A percentile compares a stretch with the other conserved stretches of the same genome.
Conservation (phyloP, 2,113 vertebrate genomes). For the Neomonachus schauinslandi region DNA sequence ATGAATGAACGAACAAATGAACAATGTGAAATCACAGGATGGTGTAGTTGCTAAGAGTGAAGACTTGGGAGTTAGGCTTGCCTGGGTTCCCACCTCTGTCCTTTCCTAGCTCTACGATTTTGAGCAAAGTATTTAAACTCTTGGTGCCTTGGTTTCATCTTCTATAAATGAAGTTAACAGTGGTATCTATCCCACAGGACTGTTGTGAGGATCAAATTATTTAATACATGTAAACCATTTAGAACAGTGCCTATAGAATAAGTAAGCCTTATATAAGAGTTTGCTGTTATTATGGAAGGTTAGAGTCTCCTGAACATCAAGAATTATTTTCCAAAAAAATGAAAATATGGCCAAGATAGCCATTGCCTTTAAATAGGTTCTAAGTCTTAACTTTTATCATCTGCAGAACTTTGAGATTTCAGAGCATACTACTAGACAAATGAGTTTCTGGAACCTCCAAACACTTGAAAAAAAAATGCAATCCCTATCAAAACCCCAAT, state of each 20-base stretch:
- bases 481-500: neutral
- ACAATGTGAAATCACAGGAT: neutral
- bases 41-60: neutral
- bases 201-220: neutral
- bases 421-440: neutral
- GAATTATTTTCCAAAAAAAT: neutral
- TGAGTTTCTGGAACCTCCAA: neutral
- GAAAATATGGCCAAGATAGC: neutral
- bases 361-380: neutral
- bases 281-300: neutral
- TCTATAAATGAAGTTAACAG: neutral
- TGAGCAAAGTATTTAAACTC: neutral
- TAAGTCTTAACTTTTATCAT: neutral
- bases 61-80: neutral
- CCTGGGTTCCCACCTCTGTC: neutral
- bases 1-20: neutral
- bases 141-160: neutral
- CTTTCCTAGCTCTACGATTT: neutral
- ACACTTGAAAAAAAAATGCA: neutral
- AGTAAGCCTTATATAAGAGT: neutral
- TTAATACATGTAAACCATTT: neutral
- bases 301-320: neutral
- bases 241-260: neutral
- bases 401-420: neutral
- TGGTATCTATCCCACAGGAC: neutral